These are phyloP conservation scores for Drosophila arizonae DNA, from an alignment of 1,140 invertebrate genomes.

Conservation along the genomic window DNA sequence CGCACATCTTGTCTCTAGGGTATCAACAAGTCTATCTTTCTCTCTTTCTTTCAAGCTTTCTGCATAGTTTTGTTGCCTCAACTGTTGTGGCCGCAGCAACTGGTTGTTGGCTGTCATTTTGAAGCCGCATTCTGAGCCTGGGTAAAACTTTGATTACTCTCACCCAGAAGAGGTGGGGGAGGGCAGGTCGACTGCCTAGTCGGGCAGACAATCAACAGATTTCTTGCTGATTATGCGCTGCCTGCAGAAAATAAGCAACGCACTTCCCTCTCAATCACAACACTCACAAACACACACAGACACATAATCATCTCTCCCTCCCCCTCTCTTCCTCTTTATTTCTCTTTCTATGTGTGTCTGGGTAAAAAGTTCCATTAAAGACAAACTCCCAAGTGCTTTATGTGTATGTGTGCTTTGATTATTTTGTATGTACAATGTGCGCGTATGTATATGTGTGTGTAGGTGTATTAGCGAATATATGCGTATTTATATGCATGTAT, in stretches of 20 bases:
- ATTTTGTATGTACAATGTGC: background rate
- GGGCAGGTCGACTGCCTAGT: background rate
- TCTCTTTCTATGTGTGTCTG: conserved; percentile 12
- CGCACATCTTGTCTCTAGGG: no score
- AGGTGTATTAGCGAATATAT: background rate
- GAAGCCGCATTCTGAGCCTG: conserved; percentile 6
- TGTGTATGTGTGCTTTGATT: conserved; percentile 15
- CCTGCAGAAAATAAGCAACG: background rate
- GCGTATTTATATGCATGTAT: conserved; percentile 31
- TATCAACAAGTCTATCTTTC: background rate
- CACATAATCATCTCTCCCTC: background rate
- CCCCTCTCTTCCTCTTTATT: background rate
- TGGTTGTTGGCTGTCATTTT: conserved; percentile 49
- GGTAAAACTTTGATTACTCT: conserved; percentile 49
- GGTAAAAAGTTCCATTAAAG: conserved; percentile 54
- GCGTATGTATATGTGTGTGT: background rate
- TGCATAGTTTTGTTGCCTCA: conserved; percentile 8
- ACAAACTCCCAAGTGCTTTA: conserved; percentile 55
- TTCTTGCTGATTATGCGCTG: conserved; percentile 58
- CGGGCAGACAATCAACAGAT: conserved; percentile 49
- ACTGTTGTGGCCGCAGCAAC: conserved; percentile 25
- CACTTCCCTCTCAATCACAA: background rate
- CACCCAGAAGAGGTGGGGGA: conserved; percentile 5
- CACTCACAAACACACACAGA: background rate
- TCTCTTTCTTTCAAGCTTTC: background rate